phyloP scores from a whole-genome alignment of 2,888 invertebrate species.

The Sminthurinus aureus region DNA sequence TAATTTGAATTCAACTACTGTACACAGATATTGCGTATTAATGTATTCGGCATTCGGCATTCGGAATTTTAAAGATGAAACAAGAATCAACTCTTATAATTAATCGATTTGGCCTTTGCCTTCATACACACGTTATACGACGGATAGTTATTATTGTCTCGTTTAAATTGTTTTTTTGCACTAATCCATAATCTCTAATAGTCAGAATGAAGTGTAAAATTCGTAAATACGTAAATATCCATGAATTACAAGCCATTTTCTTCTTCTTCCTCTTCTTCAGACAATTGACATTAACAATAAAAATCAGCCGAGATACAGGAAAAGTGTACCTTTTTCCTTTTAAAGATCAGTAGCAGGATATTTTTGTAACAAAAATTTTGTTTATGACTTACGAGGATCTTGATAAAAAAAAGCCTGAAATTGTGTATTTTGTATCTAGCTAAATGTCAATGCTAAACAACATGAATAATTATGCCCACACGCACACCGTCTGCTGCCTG shows the following conservation, averaged over 20 bases:
- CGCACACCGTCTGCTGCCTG: conserved; percentile 11
- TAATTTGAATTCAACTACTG: neutral
- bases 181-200: neutral
- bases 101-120: neutral
- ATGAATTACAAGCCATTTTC: neutral
- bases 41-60: neutral
- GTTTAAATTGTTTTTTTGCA: neutral
- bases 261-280: neutral
- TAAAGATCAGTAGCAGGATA: neutral
- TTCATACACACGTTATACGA: neutral
- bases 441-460: neutral
- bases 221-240: neutral
- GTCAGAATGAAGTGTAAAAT: neutral
- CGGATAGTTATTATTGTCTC: too few relatives aligned
- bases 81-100: neutral
- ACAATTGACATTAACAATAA: neutral
- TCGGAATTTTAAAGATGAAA: neutral
- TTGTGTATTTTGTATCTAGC: neutral
- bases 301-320: neutral
- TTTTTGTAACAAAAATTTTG: too few relatives aligned
- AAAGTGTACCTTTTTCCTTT: neutral
- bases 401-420: neutral
- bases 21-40: neutral
- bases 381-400: neutral
- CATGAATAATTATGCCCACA: neutral